Evolutionary conservation across 2,888 invertebrate species (phyloP).

Genomic region (Lymantria monacha): DNA sequence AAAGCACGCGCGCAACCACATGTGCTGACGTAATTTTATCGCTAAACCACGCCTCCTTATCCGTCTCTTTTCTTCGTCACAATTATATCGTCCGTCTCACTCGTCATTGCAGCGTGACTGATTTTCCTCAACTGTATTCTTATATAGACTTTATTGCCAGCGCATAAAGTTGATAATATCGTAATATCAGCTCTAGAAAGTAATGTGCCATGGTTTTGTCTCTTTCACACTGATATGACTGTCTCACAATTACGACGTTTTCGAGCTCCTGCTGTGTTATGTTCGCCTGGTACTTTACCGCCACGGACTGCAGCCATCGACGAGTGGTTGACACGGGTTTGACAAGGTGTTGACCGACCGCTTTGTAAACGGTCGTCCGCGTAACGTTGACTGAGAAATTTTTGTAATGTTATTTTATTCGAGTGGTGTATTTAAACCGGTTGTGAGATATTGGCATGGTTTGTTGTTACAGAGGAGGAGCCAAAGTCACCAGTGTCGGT

Average conservation of each 20-base stretch:
- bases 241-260: conserved; percentile 40
- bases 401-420: background rate
- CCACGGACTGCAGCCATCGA: conserved; percentile 78
- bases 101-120: conserved; percentile 60
- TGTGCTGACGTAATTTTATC: conserved; percentile 65
- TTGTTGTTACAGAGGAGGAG: conserved; percentile 73
- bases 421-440: conserved; percentile 6
- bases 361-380: conserved; percentile 15
- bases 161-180: conserved; percentile 42
- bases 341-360: conserved; percentile 65
- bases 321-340: conserved; percentile 73
- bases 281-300: conserved; percentile 79
- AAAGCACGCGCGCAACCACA: conserved; percentile 63
- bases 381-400: conserved; percentile 4
- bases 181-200: conserved; percentile 25
- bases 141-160: conserved; percentile 39
- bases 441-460: conserved; percentile 3
- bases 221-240: conserved; percentile 42
- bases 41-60: conserved; percentile 54
- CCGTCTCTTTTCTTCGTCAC: conserved; percentile 47
- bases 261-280: conserved; percentile 49
- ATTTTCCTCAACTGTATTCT: conserved; percentile 32
- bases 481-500: conserved; percentile 71
- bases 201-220: conserved; percentile 36
- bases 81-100: conserved; percentile 43